Evolutionary conservation across 2,113 vertebrate genomes (phyloP).

Genomic region (Microtus oregoni): DNA sequence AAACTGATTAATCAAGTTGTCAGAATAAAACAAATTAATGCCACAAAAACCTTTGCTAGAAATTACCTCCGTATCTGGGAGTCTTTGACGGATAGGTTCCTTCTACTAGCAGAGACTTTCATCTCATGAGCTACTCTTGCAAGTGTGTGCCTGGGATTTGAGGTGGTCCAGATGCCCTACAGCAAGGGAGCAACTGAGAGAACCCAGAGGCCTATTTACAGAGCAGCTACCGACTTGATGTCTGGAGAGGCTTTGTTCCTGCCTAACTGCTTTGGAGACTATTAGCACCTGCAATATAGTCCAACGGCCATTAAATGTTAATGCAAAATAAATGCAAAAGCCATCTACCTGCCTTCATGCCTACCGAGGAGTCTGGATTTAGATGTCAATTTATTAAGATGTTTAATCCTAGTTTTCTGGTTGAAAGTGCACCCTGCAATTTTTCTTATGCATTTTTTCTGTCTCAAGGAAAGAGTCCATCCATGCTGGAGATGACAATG

Average conservation of each 20-base stretch:
- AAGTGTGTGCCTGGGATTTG: neutral
- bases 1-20: constrained; percentile 80
- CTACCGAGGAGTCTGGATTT: constrained; percentile 27
- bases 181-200: neutral
- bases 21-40: constrained; percentile 80
- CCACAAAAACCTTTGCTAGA: constrained; percentile 69
- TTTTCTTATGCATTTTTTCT: neutral
- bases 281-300: constrained; percentile 30
- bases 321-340: constrained; percentile 62
- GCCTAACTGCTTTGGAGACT: constrained; percentile 45
- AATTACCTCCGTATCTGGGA: constrained; percentile 74
- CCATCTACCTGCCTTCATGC: neutral
- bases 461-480: neutral
- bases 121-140: constrained; percentile 40
- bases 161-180: neutral
- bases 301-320: constrained; percentile 22
- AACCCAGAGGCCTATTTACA: constrained; percentile 40
- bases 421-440: neutral
- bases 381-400: constrained; percentile 33
- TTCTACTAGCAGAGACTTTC: constrained; percentile 64
- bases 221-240: constrained; percentile 13
- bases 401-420: constrained; percentile 36
- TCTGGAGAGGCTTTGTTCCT: constrained; percentile 54
- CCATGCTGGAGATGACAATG: neutral
- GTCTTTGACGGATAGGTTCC: constrained; percentile 62